These are phyloP conservation scores for Numenius phaeopus DNA, from an alignment of 2,797 vertebrate genomes.

Conservation along the genomic window DNA sequence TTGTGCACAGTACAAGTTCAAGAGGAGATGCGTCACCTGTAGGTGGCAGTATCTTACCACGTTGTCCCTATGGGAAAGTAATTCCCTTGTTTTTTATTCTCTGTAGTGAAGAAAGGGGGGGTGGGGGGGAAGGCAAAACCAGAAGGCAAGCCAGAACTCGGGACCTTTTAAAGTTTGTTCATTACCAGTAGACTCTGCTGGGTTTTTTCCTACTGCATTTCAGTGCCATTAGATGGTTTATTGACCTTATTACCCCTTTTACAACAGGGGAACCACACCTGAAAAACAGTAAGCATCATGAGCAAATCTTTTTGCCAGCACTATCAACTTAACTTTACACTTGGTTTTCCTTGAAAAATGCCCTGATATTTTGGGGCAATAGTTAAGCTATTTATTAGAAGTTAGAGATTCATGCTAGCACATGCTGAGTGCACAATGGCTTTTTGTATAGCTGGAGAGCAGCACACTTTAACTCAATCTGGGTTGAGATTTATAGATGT, in stretches of 20 bases:
- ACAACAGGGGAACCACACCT: no score
- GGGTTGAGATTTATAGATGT: background rate
- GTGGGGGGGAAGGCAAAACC: rapidly evolving
- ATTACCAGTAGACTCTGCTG: background rate
- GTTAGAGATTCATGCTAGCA: background rate
- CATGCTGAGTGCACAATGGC: rapidly evolving
- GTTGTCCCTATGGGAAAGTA: background rate
- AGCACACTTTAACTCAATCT: background rate
- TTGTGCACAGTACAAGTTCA: rapidly evolving
- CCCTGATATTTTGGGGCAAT: background rate
- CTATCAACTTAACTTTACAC: background rate
- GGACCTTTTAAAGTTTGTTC: background rate
- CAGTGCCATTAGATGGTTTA: background rate
- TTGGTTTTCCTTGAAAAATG: background rate
- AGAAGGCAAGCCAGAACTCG: rapidly evolving
- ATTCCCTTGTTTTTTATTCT: background rate
- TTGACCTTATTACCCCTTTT: background rate
- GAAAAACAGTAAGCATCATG: background rate
- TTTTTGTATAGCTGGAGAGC: background rate
- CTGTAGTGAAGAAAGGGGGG: rapidly evolving
- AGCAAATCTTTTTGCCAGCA: background rate
- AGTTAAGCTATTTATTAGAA: background rate
- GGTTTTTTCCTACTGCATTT: background rate
- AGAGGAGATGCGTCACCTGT: background rate
- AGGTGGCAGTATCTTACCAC: slow-evolving; percentile 42